These are phyloP conservation scores for Puma concolor DNA, from an alignment of 2,113 vertebrate species.

Conservation along the genomic window DNA sequence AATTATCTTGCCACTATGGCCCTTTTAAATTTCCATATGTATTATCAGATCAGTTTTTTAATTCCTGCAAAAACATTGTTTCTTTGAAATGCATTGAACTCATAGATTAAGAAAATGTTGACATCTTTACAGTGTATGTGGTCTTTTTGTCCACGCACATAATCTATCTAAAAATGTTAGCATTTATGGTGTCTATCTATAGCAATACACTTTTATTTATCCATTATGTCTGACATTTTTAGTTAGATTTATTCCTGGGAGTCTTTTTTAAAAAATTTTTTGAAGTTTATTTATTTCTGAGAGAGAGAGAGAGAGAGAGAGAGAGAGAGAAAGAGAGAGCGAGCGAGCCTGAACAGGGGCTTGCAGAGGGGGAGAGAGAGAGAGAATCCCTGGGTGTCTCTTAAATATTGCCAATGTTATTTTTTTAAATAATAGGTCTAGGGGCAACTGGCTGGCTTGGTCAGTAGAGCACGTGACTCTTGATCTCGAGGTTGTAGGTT, in stretches of 20 bases:
- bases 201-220: background rate
- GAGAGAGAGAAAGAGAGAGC: too few relatives aligned
- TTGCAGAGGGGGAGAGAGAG: too few relatives aligned
- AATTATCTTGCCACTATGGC: background rate
- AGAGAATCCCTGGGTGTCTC: background rate
- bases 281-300: too few relatives aligned
- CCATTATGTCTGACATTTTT: conserved; percentile 5
- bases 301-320: too few relatives aligned
- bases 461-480: background rate
- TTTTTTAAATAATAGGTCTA: background rate
- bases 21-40: background rate
- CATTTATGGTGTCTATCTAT: background rate
- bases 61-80: background rate
- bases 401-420: background rate
- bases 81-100: background rate
- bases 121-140: background rate
- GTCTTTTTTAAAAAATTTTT: background rate
- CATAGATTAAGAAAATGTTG: background rate
- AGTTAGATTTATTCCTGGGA: background rate
- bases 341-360: too few relatives aligned
- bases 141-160: background rate
- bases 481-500: background rate
- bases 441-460: background rate
- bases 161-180: conserved; percentile 20
- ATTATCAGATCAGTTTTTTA: background rate